Base-by-base conservation (phyloP, 2,797 vertebrate genomes). In the Sebastes minor region DNA sequence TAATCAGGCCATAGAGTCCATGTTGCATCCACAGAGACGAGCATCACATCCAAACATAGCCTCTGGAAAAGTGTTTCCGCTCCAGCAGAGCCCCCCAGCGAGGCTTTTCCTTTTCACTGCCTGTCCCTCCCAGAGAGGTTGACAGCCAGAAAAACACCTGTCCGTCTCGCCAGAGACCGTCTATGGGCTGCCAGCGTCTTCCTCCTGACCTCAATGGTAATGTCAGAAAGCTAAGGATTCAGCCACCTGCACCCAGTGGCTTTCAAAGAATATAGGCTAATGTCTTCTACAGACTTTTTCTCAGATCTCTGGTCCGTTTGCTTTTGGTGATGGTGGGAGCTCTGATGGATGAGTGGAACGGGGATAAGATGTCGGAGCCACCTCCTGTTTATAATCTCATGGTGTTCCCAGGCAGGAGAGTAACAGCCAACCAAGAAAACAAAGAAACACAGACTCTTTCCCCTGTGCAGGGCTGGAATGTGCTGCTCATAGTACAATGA, bases 41-140 rank as follows among this genome's bases (percentile, higher is more conserved):
- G 82, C 94, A 94, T 94, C 88, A 78, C 89, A 84, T 82, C 89
- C 92, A 89, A 88, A 89, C 93, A 87, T 85, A 76, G 88, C 80
- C 76, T 23, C 67, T 72, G 65, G 80, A 84, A 86, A 76, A 84
- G 75, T 74, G 82, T 88, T 87, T 91, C 82, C 27, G 53, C 85
- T 91, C 82, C 62, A 84, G 61, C 81, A 78, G 80, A 87, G 67
- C 81, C 84, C 80, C 76, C 80, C 65, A 81, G 82, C 4, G 22
- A 90, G 78, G 88, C 84, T 89, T 85, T 91, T 87, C 80, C 74
- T 85, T 64, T 89, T 87, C 65, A 86, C 81, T 74, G 46, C 72
- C 74, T 14, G 84, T 83, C 69, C 79, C 53, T 90, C 83, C 82
- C 84, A 76, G 81, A 80, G 74, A 81, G 80, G 59, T 73, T 46